Conservation (phyloP, 2,888 invertebrate genomes). For the Argyresthia albistria region DNA sequence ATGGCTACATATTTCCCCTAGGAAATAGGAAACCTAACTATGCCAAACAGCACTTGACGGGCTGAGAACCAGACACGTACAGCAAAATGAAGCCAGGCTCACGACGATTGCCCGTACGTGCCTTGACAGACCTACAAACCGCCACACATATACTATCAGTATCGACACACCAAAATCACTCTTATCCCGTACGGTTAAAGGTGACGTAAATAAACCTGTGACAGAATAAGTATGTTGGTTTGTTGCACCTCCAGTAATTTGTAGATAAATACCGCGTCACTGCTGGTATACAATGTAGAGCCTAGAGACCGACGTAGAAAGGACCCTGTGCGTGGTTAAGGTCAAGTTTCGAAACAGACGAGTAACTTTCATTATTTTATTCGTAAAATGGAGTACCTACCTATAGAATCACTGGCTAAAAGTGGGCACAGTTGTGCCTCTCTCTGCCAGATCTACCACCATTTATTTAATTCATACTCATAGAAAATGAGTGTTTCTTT, state of each 20-base stretch:
- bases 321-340: no score
- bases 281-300: not conserved
- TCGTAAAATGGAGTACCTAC: no score
- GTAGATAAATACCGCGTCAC: constrained; percentile 3
- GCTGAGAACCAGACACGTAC: constrained; percentile 30
- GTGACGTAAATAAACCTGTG: not conserved
- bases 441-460: no score
- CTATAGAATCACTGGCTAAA: no score
- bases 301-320: no score
- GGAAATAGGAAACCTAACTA: not conserved
- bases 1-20: not conserved
- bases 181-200: not conserved
- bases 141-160: no score
- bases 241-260: not conserved
- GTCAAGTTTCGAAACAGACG: no score
- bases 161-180: not conserved
- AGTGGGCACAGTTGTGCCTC: no score
- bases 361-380: no score
- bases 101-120: constrained; percentile 32
- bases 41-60: not conserved
- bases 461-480: no score
- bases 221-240: not conserved
- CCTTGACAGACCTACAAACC: constrained; percentile 15
- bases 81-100: constrained; percentile 39
- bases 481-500: no score